Conservation (phyloP, 2,797 vertebrate genomes). For the Pelochelys cantorii region DNA sequence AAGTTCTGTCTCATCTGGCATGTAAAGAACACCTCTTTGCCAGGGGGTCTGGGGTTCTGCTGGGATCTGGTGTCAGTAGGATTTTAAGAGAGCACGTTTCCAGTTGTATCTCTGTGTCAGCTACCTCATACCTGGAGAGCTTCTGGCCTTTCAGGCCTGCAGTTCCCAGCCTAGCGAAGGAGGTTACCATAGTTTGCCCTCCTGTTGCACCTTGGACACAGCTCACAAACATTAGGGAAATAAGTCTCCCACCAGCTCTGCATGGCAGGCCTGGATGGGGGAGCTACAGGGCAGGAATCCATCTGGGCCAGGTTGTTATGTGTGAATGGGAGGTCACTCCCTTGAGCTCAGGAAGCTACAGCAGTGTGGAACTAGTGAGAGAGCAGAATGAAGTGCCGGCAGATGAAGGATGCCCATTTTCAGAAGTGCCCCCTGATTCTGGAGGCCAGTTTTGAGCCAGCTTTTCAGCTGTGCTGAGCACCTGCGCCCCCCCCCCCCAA, state of each 20-base stretch:
- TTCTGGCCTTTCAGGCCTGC: neutral
- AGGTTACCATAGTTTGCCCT: neutral
- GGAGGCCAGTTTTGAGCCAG: neutral
- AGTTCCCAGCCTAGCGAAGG: neutral
- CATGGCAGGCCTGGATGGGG: neutral
- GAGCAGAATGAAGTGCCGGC: neutral
- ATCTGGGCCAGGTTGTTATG: neutral
- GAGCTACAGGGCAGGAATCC: neutral
- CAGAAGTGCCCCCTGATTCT: neutral
- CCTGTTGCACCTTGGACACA: neutral
- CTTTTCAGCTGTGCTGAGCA: neutral
- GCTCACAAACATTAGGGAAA: neutral
- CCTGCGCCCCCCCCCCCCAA: neutral
- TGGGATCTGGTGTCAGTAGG: neutral
- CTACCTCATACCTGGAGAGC: neutral
- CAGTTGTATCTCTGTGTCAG: neutral
- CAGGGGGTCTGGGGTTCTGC: neutral
- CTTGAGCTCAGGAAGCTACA: neutral
- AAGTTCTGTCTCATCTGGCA: too few relatives aligned
- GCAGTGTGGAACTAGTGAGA: neutral
- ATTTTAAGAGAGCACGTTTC: neutral
- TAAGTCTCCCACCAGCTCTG: neutral
- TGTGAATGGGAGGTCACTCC: neutral
- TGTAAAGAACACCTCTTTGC: neutral
- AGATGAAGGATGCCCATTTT: neutral